phyloP scores from a whole-genome alignment of 2,797 vertebrate species.

The Diplodus puntazzo region DNA sequence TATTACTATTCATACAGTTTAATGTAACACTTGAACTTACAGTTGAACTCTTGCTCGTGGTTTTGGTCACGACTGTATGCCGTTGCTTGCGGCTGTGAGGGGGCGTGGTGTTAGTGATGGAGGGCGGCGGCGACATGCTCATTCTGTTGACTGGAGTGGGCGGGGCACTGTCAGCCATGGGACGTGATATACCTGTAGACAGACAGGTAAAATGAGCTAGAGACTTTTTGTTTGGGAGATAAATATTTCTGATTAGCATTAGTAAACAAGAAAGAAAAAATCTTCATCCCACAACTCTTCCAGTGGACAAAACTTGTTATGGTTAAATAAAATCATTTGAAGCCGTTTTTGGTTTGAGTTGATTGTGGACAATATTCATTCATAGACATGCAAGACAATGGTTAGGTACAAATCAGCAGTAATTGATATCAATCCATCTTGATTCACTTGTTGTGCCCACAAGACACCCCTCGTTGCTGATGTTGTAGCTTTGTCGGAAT shows the following conservation, averaged over 20 bases:
- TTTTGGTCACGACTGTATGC: constrained; percentile 92
- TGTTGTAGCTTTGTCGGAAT: constrained; percentile 48
- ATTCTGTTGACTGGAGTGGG: constrained; percentile 95
- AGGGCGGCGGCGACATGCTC: constrained; percentile 92
- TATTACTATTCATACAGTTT: background rate
- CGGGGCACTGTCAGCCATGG: constrained; percentile 93
- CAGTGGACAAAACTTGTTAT: constrained; percentile 17
- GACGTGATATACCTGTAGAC: constrained; percentile 92
- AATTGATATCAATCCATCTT: constrained; percentile 46
- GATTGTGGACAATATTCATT: constrained; percentile 64
- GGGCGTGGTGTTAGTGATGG: constrained; percentile 92
- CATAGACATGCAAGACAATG: constrained; percentile 69
- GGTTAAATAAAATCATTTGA: constrained; percentile 42
- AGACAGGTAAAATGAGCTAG: constrained; percentile 25
- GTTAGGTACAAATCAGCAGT: constrained; percentile 71
- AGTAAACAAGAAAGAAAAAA: background rate
- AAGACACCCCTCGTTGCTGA: constrained; percentile 49
- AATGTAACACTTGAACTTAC: constrained; percentile 80
- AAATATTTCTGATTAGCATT: constrained; percentile 33
- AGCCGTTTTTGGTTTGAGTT: constrained; percentile 21
- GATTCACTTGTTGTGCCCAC: constrained; percentile 53
- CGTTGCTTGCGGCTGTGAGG: constrained; percentile 94
- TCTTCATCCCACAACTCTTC: background rate
- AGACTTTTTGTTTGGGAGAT: background rate
- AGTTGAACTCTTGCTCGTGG: constrained; percentile 92